phyloP scores from a whole-genome alignment of 1,140 invertebrate genomes.

The Ceratoteleas bidentatus region DNA sequence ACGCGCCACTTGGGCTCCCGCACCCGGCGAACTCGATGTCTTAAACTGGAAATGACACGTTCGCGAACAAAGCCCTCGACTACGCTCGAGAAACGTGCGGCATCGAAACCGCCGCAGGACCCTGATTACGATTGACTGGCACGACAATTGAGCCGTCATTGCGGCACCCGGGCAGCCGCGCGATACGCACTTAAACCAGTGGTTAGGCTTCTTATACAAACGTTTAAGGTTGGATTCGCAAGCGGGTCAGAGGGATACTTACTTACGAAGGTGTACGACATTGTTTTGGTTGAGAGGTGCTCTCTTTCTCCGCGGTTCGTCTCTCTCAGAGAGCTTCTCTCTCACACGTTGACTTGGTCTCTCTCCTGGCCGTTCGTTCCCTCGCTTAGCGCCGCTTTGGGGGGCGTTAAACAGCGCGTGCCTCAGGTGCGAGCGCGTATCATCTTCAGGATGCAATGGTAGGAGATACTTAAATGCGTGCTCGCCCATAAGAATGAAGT shows the following conservation, averaged over 20 bases:
- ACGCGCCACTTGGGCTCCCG: constrained; percentile 50
- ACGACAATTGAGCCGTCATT: constrained; percentile 47
- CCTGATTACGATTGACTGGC: constrained; percentile 52
- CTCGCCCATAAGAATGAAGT: constrained; percentile 67
- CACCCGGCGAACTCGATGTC: constrained; percentile 16
- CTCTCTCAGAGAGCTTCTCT: constrained; percentile 42
- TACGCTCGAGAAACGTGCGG: constrained; percentile 4
- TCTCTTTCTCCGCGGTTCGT: constrained; percentile 54
- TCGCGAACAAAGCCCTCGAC: constrained; percentile 12
- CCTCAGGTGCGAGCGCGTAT: constrained; percentile 71
- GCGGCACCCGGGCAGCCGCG: constrained; percentile 19
- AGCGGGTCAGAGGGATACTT: constrained; percentile 79
- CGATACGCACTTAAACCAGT: constrained; percentile 36
- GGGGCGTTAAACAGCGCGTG: constrained; percentile 80
- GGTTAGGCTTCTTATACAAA: constrained; percentile 47
- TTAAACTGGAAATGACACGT: constrained; percentile 40
- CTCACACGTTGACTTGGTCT: constrained; percentile 26
- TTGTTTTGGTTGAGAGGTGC: constrained; percentile 78
- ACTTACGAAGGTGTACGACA: constrained; percentile 76
- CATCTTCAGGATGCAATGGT: constrained; percentile 65
- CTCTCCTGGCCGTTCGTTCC: constrained; percentile 43
- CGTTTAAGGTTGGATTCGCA: constrained; percentile 76
- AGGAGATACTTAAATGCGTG: constrained; percentile 68
- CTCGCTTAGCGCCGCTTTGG: constrained; percentile 50
- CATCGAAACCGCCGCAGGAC: constrained; percentile 23